Percentiles rank a stretch among this genome's conserved stretches.
Conservation (phyloP, 2,797 vertebrate genomes). For the Lepus townsendii region DNA sequence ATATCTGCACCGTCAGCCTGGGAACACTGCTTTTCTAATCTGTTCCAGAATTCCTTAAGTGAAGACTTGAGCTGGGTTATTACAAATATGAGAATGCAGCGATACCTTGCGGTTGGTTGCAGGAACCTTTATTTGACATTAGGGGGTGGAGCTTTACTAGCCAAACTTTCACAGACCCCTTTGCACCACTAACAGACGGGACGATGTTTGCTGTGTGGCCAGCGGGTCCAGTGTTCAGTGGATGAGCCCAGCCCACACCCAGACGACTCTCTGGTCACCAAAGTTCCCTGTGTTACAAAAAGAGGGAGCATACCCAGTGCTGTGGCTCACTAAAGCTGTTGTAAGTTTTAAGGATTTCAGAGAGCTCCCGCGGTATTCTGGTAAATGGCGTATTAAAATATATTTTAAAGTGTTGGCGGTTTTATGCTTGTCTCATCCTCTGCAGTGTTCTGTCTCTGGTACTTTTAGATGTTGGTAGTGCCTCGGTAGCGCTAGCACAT, state of each 20-base stretch:
- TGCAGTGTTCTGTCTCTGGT: not conserved
- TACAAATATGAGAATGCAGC: not conserved
- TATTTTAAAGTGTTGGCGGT: not conserved
- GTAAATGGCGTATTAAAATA: not conserved
- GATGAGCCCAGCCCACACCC: not conserved
- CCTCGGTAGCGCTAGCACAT: not conserved
- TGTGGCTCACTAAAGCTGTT: not conserved
- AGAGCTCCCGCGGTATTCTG: not conserved
- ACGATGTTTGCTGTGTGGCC: not conserved
- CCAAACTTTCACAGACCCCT: not conserved
- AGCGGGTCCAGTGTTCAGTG: accelerated
- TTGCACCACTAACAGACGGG: accelerated
- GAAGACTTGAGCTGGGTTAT: not conserved
- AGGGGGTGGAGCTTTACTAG: not conserved
- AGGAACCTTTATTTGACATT: not conserved
- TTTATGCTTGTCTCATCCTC: not conserved
- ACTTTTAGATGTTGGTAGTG: not conserved
- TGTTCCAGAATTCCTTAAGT: not conserved
- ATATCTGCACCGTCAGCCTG: not conserved
- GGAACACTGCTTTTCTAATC: not conserved
- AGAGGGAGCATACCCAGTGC: not conserved
- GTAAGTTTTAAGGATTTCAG: constrained; percentile 8
- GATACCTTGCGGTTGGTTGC: not conserved
- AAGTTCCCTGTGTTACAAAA: not conserved
- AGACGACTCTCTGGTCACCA: not conserved